A percentile compares a stretch with the other conserved stretches of the same genome.
phyloP scores from a whole-genome alignment of 2,888 invertebrate genomes.

The Drosophila stalkeri region DNA sequence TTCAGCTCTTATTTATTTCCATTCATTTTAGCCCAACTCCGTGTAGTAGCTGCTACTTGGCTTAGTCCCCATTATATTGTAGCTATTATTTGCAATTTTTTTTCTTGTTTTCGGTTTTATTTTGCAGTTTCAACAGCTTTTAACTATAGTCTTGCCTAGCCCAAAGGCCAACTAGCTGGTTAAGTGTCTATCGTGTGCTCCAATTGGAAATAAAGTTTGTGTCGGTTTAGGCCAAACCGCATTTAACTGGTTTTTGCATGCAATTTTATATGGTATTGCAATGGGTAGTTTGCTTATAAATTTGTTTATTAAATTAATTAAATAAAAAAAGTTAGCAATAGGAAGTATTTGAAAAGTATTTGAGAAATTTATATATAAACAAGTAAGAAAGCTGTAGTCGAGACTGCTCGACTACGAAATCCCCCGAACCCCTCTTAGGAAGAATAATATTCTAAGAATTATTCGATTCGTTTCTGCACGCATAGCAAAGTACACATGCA shows the following conservation, averaged over 20 bases:
- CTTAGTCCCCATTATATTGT: not conserved
- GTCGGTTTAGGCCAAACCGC: constrained; percentile 27
- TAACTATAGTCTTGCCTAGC: constrained; percentile 22
- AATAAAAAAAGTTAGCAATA: not conserved
- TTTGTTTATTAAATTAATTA: constrained; percentile 2
- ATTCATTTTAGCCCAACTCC: not conserved
- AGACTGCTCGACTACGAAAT: too few relatives aligned
- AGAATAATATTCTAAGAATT: too few relatives aligned
- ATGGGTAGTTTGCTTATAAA: constrained; percentile 9
- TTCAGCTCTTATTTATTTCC: not conserved
- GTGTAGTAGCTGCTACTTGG: not conserved
- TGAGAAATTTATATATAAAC: not conserved
- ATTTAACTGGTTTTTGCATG: constrained; percentile 60
- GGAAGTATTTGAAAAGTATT: not conserved
- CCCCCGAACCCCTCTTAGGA: too few relatives aligned
- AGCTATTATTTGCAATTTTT: constrained; percentile 10
- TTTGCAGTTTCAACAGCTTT: constrained; percentile 15
- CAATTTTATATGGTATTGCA: constrained; percentile 40
- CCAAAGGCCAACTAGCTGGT: constrained; percentile 38
- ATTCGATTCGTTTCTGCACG: too few relatives aligned
- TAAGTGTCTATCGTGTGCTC: constrained; percentile 35
- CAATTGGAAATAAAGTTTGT: constrained; percentile 53
- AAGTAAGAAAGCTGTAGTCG: too few relatives aligned
- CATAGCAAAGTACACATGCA: too few relatives aligned
- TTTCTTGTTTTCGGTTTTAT: not conserved